Percentiles rank a stretch among this genome's conserved stretches.
These are phyloP conservation scores for Mola mola DNA, from an alignment of 2,113 vertebrate genomes.

Conservation along the genomic window DNA sequence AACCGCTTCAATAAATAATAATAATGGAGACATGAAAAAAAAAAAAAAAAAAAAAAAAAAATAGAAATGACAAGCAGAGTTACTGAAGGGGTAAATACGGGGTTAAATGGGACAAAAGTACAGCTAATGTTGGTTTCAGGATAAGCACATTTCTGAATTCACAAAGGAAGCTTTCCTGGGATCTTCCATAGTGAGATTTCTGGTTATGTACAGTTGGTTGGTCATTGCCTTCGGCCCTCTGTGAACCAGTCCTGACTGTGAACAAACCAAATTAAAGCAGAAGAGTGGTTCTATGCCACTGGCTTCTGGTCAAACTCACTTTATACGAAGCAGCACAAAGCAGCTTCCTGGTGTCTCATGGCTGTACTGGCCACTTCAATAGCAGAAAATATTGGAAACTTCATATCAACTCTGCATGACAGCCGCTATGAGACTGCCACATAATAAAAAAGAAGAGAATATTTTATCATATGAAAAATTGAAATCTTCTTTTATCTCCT, in stretches of 20 bases:
- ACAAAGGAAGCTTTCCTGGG: too few species aligned
- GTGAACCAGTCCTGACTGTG: conserved; percentile 26
- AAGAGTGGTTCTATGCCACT: conserved; percentile 22
- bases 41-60: background rate
- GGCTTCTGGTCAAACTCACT: conserved; percentile 24
- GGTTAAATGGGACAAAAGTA: too few species aligned
- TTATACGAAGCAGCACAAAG: conserved; percentile 22
- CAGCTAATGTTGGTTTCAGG: too few species aligned
- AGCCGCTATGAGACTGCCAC: conserved; percentile 5
- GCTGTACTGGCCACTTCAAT: conserved; percentile 21
- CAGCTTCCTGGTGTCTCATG: conserved; percentile 15
- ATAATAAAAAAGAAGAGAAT: background rate
- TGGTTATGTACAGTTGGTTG: too few species aligned
- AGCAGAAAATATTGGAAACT: conserved; percentile 36
- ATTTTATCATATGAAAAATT: conserved; percentile 12
- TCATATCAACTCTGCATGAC: conserved; percentile 1
- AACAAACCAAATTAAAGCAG: conserved; percentile 45
- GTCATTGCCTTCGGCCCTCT: background rate
- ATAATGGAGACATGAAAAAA: too few species aligned
- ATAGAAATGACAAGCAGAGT: background rate
- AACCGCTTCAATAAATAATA: too few species aligned
- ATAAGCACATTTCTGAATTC: too few species aligned
- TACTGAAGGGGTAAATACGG: too few species aligned
- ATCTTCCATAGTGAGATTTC: too few species aligned
- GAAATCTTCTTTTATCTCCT: background rate